phyloP scores from a whole-genome alignment of 2,888 invertebrate species.

The Phytoseiulus persimilis region DNA sequence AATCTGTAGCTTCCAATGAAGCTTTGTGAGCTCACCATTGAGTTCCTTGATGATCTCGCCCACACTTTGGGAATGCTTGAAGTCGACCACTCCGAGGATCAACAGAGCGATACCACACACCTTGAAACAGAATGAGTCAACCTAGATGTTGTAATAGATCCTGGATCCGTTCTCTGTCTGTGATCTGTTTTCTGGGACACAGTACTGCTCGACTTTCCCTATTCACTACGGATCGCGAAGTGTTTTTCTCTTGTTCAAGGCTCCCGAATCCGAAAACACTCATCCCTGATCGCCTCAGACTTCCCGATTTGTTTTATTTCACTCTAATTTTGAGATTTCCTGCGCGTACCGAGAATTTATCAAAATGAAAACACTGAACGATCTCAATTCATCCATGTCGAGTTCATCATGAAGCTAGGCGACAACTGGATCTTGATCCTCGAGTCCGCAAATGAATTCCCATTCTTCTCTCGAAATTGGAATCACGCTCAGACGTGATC shows the following conservation, averaged over 20 bases:
- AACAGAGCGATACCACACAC: background rate
- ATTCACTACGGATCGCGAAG: no score
- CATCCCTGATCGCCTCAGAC: no score
- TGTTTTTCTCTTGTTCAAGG: no score
- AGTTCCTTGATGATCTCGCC: background rate
- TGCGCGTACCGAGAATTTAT: no score
- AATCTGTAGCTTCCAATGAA: no score
- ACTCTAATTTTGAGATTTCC: no score
- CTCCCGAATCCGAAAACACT: no score
- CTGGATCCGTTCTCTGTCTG: no score
- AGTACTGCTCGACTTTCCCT: no score
- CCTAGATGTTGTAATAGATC: background rate
- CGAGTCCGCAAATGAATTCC: slow-evolving; percentile 43
- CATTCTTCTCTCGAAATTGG: slow-evolving; percentile 49
- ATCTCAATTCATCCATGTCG: background rate
- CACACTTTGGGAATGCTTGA: background rate
- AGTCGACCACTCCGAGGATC: background rate
- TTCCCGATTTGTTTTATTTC: no score
- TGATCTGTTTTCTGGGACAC: no score
- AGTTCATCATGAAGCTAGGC: background rate
- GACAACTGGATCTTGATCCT: slow-evolving; percentile 40
- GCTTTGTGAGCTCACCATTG: background rate
- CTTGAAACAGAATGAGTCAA: background rate
- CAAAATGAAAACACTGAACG: background rate
- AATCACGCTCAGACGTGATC: slow-evolving; percentile 50